phyloP scores from a whole-genome alignment of 2,113 vertebrate genomes.

The Malaclemys terrapin region DNA sequence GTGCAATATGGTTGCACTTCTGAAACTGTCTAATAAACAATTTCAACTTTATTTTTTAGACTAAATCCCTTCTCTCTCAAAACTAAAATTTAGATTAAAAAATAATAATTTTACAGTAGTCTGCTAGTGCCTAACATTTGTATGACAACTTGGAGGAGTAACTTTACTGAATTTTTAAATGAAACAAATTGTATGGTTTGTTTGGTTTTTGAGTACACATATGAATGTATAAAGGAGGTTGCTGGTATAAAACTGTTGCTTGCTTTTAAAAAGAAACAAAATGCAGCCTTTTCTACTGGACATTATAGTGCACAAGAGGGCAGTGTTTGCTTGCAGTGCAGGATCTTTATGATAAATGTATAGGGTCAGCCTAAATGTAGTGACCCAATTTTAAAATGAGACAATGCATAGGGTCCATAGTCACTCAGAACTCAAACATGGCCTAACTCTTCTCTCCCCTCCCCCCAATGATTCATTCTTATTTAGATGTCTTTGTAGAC shows the following conservation, averaged over 20 bases:
- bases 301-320: slow-evolving; percentile 80
- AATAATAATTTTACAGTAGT: neutral
- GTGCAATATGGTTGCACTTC: neutral
- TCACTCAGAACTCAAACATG: neutral
- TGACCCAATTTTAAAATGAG: slow-evolving; percentile 58
- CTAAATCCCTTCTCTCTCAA: neutral
- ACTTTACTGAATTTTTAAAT: neutral
- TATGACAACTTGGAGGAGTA: neutral
- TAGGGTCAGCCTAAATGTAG: slow-evolving; percentile 35
- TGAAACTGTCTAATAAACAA: neutral
- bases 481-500: slow-evolving; percentile 25
- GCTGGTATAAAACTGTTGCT: neutral
- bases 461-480: neutral
- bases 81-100: neutral
- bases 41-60: neutral
- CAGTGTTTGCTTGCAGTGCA: slow-evolving; percentile 76
- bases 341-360: neutral
- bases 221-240: neutral
- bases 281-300: neutral
- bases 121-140: neutral
- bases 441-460: neutral
- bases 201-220: neutral
- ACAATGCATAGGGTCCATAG: slow-evolving; percentile 13
- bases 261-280: neutral
- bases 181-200: neutral